These are phyloP conservation scores for Helarctos malayanus DNA, from an alignment of 2,797 vertebrate species.

Conservation along the genomic window DNA sequence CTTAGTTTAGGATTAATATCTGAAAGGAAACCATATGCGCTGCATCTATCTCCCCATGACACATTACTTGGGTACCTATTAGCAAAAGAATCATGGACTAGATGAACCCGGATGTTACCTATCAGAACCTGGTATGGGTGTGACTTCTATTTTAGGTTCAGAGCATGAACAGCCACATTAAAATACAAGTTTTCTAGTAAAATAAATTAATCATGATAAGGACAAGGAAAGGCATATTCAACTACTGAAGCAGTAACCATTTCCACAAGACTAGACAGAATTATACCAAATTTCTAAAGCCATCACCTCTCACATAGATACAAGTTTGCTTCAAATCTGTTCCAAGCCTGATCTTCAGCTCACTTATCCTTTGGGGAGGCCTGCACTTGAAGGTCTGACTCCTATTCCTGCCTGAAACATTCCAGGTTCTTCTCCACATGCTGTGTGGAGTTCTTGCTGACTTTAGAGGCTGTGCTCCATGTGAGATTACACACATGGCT, in stretches of 20 bases:
- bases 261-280: constrained; percentile 10
- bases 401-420: neutral
- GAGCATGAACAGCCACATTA: neutral
- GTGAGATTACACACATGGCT: neutral
- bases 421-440: neutral
- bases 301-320: neutral
- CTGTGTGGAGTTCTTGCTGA: neutral
- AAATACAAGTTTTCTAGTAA: neutral
- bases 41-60: neutral
- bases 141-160: neutral
- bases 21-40: neutral
- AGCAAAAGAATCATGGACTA: neutral
- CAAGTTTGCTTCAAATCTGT: neutral
- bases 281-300: neutral
- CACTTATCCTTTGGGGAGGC: neutral
- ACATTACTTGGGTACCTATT: neutral
- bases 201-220: neutral
- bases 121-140: neutral
- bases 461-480: neutral
- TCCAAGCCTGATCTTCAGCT: neutral
- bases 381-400: neutral
- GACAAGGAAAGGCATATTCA: neutral
- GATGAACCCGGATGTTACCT: neutral
- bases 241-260: neutral
- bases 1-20: neutral